phyloP scores from a whole-genome alignment of 2,797 vertebrate genomes.

The Dromococcyx pavoninus region DNA sequence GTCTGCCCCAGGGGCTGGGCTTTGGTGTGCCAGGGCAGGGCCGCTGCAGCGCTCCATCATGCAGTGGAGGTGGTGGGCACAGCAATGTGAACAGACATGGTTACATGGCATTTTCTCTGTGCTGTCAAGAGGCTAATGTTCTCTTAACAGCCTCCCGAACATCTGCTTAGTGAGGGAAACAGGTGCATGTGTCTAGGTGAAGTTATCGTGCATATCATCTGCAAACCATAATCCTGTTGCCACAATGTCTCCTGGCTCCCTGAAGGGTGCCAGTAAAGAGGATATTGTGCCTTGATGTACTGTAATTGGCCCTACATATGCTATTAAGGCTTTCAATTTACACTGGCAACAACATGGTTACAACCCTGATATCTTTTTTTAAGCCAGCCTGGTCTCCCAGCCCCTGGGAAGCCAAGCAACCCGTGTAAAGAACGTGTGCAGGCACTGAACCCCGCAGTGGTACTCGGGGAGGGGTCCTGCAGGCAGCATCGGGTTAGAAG shows the following conservation, averaged over 20 bases:
- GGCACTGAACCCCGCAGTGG: not conserved
- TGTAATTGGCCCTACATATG: not conserved
- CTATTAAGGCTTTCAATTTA: constrained; percentile 24
- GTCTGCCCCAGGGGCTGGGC: not conserved
- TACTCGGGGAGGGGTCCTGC: not conserved
- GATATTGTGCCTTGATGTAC: not conserved
- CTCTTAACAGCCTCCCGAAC: not conserved
- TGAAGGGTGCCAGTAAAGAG: constrained; percentile 22
- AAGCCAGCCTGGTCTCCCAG: not conserved
- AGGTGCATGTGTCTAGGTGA: constrained; percentile 25
- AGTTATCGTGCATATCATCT: constrained; percentile 5
- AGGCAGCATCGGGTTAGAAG: not conserved
- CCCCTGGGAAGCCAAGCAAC: not conserved
- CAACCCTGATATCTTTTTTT: not conserved
- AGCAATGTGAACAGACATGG: rapidly evolving
- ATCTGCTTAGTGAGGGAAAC: constrained; percentile 35
- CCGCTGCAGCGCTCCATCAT: not conserved
- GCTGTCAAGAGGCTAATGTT: not conserved
- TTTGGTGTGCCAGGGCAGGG: not conserved
- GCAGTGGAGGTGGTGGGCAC: not conserved
- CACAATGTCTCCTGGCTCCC: constrained; percentile 2
- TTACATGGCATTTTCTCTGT: not conserved
- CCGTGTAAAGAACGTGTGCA: not conserved
- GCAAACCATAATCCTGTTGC: constrained; percentile 34
- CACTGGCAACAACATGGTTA: constrained; percentile 5